A percentile compares a stretch with the other conserved stretches of the same genome.
Evolutionary conservation across 2,888 invertebrate species (phyloP).

Genomic region (Eubasilissa splendida): DNA sequence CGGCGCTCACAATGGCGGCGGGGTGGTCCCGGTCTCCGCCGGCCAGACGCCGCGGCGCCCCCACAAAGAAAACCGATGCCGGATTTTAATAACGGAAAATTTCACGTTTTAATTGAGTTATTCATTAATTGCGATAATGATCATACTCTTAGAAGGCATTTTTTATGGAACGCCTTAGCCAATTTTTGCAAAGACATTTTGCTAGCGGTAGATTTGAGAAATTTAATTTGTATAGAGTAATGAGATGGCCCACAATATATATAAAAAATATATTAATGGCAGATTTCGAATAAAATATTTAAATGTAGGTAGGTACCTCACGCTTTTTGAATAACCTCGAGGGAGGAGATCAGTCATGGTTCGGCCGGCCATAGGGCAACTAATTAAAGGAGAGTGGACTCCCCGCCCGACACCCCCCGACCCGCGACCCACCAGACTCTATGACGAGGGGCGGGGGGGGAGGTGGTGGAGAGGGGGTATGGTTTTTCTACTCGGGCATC

Average conservation of each 20-base stretch:
- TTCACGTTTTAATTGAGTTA: too few species aligned
- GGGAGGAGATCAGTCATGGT: slow-evolving; percentile 49
- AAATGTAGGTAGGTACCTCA: slow-evolving; percentile 6
- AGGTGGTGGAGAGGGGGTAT: slow-evolving; percentile 64
- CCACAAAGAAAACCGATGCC: neutral
- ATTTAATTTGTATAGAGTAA: too few species aligned
- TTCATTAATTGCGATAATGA: too few species aligned
- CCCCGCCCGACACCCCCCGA: slow-evolving; percentile 62
- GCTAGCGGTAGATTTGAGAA: too few species aligned
- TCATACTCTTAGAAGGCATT: too few species aligned
- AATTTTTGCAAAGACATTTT: too few species aligned
- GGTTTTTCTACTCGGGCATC: slow-evolving; percentile 76
- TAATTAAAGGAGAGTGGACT: slow-evolving; percentile 61
- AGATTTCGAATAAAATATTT: slow-evolving; percentile 4
- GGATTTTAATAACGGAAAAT: too few species aligned
- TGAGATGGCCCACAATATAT: too few species aligned
- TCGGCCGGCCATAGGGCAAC: slow-evolving; percentile 53
- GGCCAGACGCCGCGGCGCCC: slow-evolving; percentile 35
- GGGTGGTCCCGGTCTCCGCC: neutral
- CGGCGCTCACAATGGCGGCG: slow-evolving; percentile 1
- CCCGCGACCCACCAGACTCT: slow-evolving; percentile 70
- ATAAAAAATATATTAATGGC: too few species aligned
- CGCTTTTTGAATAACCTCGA: slow-evolving; percentile 25
- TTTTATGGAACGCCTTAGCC: too few species aligned
- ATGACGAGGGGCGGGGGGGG: slow-evolving; percentile 65